phyloP scores from a whole-genome alignment of 2,888 invertebrate genomes.

The Apotomis betuletana region DNA sequence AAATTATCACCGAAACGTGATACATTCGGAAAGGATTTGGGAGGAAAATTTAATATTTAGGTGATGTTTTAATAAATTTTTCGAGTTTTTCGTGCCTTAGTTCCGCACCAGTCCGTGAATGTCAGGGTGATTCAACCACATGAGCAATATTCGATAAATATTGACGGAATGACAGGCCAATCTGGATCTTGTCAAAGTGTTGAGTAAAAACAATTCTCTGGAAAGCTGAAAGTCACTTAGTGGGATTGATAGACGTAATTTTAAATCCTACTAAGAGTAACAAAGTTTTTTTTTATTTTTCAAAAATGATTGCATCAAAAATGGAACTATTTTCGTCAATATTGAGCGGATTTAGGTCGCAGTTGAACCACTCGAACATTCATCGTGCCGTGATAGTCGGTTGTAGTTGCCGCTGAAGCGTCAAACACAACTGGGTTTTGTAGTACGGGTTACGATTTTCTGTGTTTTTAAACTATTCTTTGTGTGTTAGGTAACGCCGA shows the following conservation, averaged over 20 bases:
- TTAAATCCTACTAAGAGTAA: neutral
- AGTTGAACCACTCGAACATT: slow-evolving; percentile 28
- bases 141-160: slow-evolving; percentile 19
- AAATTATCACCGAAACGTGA: slow-evolving; percentile 30
- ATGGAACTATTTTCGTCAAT: slow-evolving; percentile 14
- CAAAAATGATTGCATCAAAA: neutral
- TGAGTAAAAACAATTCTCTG: slow-evolving; percentile 3
- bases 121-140: slow-evolving; percentile 25
- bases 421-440: slow-evolving; percentile 42
- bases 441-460: slow-evolving; percentile 50
- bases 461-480: slow-evolving; percentile 44
- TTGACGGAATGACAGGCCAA: slow-evolving; percentile 20
- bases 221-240: neutral
- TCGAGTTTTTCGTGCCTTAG: slow-evolving; percentile 37
- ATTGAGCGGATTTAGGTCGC: slow-evolving; percentile 17
- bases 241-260: neutral
- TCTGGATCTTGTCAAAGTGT: neutral
- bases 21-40: slow-evolving; percentile 27
- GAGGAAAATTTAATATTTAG: slow-evolving; percentile 24
- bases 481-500: slow-evolving; percentile 47
- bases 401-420: slow-evolving; percentile 29
- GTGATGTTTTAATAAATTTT: slow-evolving; percentile 26
- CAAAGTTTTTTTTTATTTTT: neutral
- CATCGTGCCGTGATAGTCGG: slow-evolving; percentile 13
- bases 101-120: slow-evolving; percentile 17